Evolutionary conservation across 2,113 vertebrate genomes (phyloP), one percentile per base, ranked within the genome.

Genomic region (Chaenocephalus aceratus): DNA sequence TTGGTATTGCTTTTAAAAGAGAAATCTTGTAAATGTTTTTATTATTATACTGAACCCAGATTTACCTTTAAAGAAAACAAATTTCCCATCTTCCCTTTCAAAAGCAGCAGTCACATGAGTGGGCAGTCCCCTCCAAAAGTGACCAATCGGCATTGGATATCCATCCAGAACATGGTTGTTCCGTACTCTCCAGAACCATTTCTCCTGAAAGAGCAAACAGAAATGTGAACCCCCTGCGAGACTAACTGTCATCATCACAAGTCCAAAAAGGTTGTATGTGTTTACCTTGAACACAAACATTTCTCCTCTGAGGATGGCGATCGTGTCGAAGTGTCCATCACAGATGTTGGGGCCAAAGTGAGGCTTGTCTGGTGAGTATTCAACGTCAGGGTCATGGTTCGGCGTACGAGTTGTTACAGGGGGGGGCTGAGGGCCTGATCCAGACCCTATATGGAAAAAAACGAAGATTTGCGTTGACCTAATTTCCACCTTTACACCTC

Each of bases 241-340:
- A 59, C 12, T 52, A 66, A 69, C n/a, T 5, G 4, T 18, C 15
- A 1, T 7, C 5, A 30, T 49, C 26, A 10, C 44, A 62, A 34
- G 62, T 66, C 12, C 8, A 51, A 13, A 11, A 4, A 56, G 9
- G 5, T 8, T 18, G 8, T 0, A 3, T 1, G 2, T 2, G 10
- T 62, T 79, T 78, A 98, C 97, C 97, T 97, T 97, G 86, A 97
- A 98, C 48, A 98, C 95, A 89, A 97, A 97, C 96, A 97, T 97
- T 89, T 98, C 97, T 75, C 97, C 97, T 75, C 97, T 94, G 15
- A 98, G 93, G 85, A 96, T 93, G 18, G 88, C 95, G 23, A 98
- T 96, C 0, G 96, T 97, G 89, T 97, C 97, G 67, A 97, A 97
- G 88, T 96, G 95, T n/a, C 97, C 97, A 0, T 97, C 95, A 23